A percentile compares a stretch with the other conserved stretches of the same genome.
Conservation (phyloP, 1,140 invertebrate species). For the Drosophila miranda region DNA sequence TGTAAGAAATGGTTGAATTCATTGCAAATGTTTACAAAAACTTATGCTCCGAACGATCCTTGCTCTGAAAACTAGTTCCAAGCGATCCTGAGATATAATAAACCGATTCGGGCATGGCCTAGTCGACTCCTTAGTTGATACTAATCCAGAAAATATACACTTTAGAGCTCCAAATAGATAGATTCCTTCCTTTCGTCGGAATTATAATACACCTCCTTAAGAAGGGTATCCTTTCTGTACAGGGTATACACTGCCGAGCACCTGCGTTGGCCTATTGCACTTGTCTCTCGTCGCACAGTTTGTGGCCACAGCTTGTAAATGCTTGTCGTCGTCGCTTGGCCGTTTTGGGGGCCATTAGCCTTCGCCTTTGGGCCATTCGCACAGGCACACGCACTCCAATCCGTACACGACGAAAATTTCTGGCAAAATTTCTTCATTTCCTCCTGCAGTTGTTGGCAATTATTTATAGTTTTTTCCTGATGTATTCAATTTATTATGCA, state of each 20-base stretch:
- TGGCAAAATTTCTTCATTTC: slow-evolving; percentile 80
- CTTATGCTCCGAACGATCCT: too few species aligned
- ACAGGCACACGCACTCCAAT: slow-evolving; percentile 53
- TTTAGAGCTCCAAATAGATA: too few species aligned
- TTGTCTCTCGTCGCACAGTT: slow-evolving; percentile 61
- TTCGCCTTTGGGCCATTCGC: slow-evolving; percentile 46
- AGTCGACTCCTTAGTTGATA: too few species aligned
- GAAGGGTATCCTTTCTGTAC: too few species aligned
- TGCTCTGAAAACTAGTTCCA: too few species aligned
- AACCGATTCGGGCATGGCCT: too few species aligned
- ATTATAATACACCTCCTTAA: too few species aligned
- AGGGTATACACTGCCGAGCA: neutral
- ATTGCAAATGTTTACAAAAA: too few species aligned
- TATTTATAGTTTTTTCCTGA: slow-evolving; percentile 78
- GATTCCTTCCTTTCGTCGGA: too few species aligned
- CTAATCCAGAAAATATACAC: too few species aligned
- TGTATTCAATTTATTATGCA: slow-evolving; percentile 81
- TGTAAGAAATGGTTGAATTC: too few species aligned
- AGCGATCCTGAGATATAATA: too few species aligned
- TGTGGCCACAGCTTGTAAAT: slow-evolving; percentile 62
- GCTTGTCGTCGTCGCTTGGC: slow-evolving; percentile 40
- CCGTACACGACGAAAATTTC: slow-evolving; percentile 56
- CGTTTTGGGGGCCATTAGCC: slow-evolving; percentile 67
- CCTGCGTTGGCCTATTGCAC: slow-evolving; percentile 38
- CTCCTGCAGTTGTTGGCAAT: slow-evolving; percentile 60